Evolutionary conservation across 1,140 invertebrate genomes (phyloP).

Genomic region (Eumeta japonica): DNA sequence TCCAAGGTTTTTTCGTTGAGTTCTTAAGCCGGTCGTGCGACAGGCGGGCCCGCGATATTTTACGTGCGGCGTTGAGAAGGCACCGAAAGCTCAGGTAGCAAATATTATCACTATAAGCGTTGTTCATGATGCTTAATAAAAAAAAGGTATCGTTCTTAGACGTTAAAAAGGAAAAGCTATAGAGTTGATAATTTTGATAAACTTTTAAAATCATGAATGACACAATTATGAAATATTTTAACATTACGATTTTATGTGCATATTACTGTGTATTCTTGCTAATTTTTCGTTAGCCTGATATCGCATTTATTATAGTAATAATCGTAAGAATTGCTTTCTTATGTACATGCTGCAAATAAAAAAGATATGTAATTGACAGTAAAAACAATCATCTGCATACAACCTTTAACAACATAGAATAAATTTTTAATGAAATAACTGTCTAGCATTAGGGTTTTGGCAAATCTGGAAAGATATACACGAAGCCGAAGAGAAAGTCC

Average conservation of each 20-base stretch:
- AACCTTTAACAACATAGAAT: too few relatives aligned
- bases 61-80: conserved; percentile 38
- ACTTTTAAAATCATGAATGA: too few relatives aligned
- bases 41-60: conserved; percentile 51
- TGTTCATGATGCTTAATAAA: conserved; percentile 39
- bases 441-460: too few relatives aligned
- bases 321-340: too few relatives aligned
- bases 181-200: conserved; percentile 20
- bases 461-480: too few relatives aligned
- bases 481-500: too few relatives aligned
- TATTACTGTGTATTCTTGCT: conserved; percentile 1
- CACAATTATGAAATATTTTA: too few relatives aligned
- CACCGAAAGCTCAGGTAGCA: conserved; percentile 50
- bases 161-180: conserved; percentile 7
- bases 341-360: too few relatives aligned
- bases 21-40: conserved; percentile 43
- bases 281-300: not conserved
- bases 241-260: too few relatives aligned
- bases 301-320: not conserved
- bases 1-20: conserved; percentile 15
- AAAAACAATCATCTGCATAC: too few relatives aligned
- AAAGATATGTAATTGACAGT: too few relatives aligned
- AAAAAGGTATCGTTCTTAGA: conserved; percentile 3
- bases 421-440: too few relatives aligned
- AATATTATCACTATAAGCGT: conserved; percentile 49